These are phyloP conservation scores for Epicauta chinensis DNA, from an alignment of 1,140 invertebrate genomes.

Conservation along the genomic window DNA sequence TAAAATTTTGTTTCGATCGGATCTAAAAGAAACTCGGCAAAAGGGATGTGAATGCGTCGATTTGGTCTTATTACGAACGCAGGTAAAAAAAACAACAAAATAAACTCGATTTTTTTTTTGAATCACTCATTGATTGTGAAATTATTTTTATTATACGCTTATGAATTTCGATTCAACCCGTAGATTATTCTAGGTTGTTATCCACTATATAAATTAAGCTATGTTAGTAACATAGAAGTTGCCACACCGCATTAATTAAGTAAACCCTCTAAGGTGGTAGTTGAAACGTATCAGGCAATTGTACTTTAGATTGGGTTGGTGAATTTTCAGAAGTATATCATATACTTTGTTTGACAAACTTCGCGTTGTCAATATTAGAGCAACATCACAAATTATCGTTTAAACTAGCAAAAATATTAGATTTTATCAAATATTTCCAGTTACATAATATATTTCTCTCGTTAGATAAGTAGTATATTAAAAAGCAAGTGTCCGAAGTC, in stretches of 20 bases:
- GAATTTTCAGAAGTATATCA: conserved; percentile 16
- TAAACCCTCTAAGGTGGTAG: conserved; percentile 21
- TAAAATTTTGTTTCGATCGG: conserved; percentile 15
- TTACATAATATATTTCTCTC: no score
- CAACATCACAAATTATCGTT: conserved; percentile 6
- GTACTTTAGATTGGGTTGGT: conserved; percentile 18
- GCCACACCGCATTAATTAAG: conserved; percentile 22
- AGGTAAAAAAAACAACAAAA: conserved; percentile 9
- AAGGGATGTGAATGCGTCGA: conserved; percentile 13
- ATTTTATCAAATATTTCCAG: neutral
- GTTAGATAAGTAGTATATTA: no score
- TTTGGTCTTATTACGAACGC: conserved; percentile 16
- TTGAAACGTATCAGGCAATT: conserved; percentile 23
- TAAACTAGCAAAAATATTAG: conserved; percentile 7
- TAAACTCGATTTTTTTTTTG: neutral
- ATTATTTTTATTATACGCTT: no score
- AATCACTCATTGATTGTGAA: no score
- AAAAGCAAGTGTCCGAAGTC: no score
- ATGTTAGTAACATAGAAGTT: conserved; percentile 21
- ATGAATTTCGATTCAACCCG: neutral
- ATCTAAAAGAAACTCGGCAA: conserved; percentile 6
- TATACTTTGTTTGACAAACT: conserved; percentile 11
- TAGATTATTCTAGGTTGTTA: conserved; percentile 7
- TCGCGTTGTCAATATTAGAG: conserved; percentile 6
- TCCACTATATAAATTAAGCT: conserved; percentile 19